Evolutionary conservation across 2,888 invertebrate genomes (phyloP).

Genomic region (Thumatha senex): DNA sequence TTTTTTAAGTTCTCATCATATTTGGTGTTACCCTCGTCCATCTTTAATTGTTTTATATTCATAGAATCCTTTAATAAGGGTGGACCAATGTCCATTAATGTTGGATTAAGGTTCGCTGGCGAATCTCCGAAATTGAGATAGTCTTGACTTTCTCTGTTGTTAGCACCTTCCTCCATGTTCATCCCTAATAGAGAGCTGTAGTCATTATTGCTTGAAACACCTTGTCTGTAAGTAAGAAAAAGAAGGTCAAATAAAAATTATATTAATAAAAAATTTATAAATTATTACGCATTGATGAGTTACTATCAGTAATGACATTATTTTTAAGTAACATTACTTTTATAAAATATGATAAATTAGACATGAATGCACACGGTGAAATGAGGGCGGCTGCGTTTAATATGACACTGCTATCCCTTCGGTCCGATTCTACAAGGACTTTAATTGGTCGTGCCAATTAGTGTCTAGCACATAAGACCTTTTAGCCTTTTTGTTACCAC

Average conservation of each 20-base stretch:
- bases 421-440: no score
- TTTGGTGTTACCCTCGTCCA: slow-evolving; percentile 10
- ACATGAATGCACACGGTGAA: no score
- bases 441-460: no score
- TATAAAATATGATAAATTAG: no score
- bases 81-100: slow-evolving; percentile 9
- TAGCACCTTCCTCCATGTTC: slow-evolving; percentile 18
- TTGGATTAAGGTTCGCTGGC: background rate
- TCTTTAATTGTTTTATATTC: slow-evolving; percentile 24
- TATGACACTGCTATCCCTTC: no score
- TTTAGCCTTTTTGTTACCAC: no score
- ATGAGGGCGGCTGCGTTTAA: no score
- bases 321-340: no score
- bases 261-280: no score
- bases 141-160: slow-evolving; percentile 2
- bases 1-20: slow-evolving; percentile 25
- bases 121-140: background rate
- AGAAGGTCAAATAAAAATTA: background rate
- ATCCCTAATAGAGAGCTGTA: slow-evolving; percentile 21
- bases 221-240: slow-evolving; percentile 10
- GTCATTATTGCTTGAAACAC: slow-evolving; percentile 26
- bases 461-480: no score
- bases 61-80: slow-evolving; percentile 21
- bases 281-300: no score
- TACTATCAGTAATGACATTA: no score